Conservation (phyloP, 2,888 invertebrate genomes). For the Drosophila nr. perissopoda region DNA sequence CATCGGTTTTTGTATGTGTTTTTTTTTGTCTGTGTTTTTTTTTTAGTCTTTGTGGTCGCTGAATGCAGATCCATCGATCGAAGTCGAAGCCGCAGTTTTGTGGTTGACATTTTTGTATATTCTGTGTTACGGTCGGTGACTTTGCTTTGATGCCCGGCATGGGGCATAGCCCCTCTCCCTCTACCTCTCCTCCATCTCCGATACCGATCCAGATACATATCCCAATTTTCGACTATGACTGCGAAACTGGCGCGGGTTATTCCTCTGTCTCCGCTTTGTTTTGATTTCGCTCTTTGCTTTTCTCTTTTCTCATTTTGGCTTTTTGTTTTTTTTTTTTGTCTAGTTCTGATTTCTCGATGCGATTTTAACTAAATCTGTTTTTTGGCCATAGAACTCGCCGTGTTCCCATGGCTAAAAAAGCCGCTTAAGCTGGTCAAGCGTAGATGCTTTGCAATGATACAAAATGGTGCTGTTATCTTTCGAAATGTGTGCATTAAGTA, state of each 20-base stretch:
- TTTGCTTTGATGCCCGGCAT: conserved; percentile 68
- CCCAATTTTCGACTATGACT: conserved; percentile 27
- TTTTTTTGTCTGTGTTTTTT: conserved; percentile 14
- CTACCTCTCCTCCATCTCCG: conserved; percentile 6
- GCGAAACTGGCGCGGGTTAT: conserved; percentile 45
- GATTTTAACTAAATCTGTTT: conserved; percentile 52
- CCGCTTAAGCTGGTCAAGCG: conserved; percentile 42
- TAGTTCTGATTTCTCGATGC: conserved; percentile 49
- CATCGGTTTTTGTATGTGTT: conserved; percentile 14
- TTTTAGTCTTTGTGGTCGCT: conserved; percentile 60
- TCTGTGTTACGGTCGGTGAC: conserved; percentile 65
- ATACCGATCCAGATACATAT: conserved; percentile 37
- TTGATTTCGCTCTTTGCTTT: conserved; percentile 23
- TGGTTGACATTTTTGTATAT: conserved; percentile 68
- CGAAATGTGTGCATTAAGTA: background rate
- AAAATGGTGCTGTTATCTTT: conserved; percentile 3
- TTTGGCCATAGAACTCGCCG: conserved; percentile 17
- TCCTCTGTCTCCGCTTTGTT: conserved; percentile 33
- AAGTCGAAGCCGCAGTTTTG: conserved; percentile 61
- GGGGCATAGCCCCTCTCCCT: conserved; percentile 24
- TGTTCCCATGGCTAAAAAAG: conserved; percentile 19
- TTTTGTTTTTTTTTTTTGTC: conserved; percentile 10
- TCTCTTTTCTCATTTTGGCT: conserved; percentile 22
- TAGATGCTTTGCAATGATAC: conserved; percentile 9
- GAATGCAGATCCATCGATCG: conserved; percentile 64